Conservation (phyloP, 2,797 vertebrate species). For the Eurystomus glaucurus region DNA sequence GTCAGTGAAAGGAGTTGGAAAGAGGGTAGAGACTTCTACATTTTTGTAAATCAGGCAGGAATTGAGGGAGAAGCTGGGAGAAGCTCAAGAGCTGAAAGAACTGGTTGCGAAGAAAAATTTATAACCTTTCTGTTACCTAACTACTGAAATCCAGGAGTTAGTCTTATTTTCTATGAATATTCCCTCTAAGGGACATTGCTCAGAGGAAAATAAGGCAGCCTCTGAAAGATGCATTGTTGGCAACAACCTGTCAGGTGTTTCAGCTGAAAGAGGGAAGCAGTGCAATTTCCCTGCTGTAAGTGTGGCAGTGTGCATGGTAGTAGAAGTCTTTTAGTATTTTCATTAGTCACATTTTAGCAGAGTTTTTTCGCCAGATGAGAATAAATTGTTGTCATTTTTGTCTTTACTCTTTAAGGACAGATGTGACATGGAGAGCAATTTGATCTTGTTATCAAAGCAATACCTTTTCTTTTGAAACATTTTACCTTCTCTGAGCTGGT, state of each 20-base stretch:
- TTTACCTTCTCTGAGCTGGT: not conserved
- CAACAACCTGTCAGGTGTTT: not conserved
- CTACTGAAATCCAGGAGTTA: not conserved
- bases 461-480: not conserved
- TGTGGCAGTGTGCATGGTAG: not conserved
- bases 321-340: not conserved
- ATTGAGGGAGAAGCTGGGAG: not conserved
- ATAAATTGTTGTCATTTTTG: slow-evolving; percentile 4
- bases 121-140: not conserved
- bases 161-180: not conserved
- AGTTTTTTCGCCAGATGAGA: not conserved
- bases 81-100: not conserved
- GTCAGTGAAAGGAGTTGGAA: not conserved
- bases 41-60: not conserved
- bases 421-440: slow-evolving; percentile 19
- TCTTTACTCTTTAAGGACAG: not conserved
- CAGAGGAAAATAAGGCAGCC: not conserved
- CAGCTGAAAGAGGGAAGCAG: not conserved
- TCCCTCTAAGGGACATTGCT: not conserved
- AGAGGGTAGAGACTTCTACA: not conserved
- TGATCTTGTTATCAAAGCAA: slow-evolving; percentile 23
- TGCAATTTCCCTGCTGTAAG: not conserved
- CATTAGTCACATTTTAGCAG: not conserved
- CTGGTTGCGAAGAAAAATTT: not conserved
- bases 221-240: not conserved